phyloP scores from a whole-genome alignment of 2,888 invertebrate species.

The Ommatoiulus sabulosus region DNA sequence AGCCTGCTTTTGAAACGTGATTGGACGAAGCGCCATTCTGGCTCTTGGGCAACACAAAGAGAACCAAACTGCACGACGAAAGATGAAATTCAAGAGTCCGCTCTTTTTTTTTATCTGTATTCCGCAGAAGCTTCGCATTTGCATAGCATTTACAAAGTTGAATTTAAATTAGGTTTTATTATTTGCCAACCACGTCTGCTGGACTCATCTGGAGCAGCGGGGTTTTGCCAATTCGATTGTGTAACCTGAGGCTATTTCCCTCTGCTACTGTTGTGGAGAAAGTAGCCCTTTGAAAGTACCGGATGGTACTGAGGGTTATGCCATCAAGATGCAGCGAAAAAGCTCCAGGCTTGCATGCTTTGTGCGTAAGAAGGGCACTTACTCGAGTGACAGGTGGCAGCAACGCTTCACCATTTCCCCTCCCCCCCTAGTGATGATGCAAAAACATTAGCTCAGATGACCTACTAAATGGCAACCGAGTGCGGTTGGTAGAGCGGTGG shows the following conservation, averaged over 20 bases:
- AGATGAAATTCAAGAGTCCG: conserved; percentile 36
- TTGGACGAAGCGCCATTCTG: conserved; percentile 36
- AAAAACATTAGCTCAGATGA: too few relatives aligned
- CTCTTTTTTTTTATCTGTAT: not conserved
- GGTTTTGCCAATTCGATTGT: not conserved
- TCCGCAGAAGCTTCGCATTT: conserved; percentile 7
- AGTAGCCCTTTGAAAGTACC: not conserved
- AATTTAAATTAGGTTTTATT: conserved; percentile 43
- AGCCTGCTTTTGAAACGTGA: conserved; percentile 20
- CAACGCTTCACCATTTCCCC: not conserved
- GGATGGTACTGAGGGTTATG: too few relatives aligned
- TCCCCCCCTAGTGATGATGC: too few relatives aligned
- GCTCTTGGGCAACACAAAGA: conserved; percentile 31
- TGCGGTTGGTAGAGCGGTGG: too few relatives aligned
- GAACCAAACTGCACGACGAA: not conserved
- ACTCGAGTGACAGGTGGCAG: not conserved
- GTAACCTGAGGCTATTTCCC: not conserved
- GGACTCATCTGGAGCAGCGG: not conserved
- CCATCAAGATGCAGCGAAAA: not conserved
- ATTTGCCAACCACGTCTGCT: conserved; percentile 30
- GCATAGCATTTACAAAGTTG: conserved; percentile 40
- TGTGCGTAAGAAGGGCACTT: not conserved
- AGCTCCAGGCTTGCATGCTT: not conserved
- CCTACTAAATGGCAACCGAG: too few relatives aligned
- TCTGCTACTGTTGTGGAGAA: not conserved